Conservation (phyloP, 2,888 invertebrate species). For the Lycia hirtaria region DNA sequence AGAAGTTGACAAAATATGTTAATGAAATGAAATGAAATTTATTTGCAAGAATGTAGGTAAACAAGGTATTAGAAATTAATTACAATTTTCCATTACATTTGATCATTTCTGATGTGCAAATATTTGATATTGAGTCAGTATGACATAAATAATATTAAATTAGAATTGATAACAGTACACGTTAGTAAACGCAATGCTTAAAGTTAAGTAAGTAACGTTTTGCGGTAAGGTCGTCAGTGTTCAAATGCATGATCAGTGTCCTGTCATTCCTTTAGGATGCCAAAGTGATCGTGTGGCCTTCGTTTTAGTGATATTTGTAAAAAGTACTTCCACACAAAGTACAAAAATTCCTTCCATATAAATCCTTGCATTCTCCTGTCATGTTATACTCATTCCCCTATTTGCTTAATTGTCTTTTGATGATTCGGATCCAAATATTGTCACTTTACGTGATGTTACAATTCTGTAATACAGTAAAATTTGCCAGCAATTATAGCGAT, state of each 20-base stretch:
- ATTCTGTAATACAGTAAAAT: not conserved
- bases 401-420: conserved; percentile 73
- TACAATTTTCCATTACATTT: no score
- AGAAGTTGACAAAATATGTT: no score
- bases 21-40: no score
- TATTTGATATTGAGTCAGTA: no score
- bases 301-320: conserved; percentile 51
- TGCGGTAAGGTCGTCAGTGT: not conserved
- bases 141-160: no score
- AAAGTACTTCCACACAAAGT: conserved; percentile 56
- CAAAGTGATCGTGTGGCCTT: not conserved
- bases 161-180: no score
- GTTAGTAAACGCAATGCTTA: no score
- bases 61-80: no score
- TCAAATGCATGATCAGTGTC: not conserved
- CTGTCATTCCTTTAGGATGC: not conserved
- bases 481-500: not conserved
- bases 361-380: conserved; percentile 28
- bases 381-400: conserved; percentile 63
- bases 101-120: no score
- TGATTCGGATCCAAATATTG: conserved; percentile 57
- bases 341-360: conserved; percentile 57
- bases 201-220: no score
- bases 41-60: no score
- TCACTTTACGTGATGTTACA: conserved; percentile 42